These are phyloP conservation scores for Charanyca ferruginea DNA, from an alignment of 2,888 invertebrate species.

Conservation along the genomic window DNA sequence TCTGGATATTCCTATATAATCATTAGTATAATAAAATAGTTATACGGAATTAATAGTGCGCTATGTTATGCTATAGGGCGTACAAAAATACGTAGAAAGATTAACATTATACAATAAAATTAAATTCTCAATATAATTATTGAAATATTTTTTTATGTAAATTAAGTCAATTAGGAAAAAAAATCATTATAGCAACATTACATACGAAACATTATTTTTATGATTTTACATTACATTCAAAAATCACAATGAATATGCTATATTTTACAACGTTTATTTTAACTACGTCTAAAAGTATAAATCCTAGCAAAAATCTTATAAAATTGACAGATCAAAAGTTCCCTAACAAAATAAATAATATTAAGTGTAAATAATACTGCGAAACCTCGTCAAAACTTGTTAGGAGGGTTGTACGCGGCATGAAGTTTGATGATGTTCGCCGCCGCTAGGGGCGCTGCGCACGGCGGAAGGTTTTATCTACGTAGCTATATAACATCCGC, in stretches of 20 bases:
- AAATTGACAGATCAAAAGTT: neutral
- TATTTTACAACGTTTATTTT: neutral
- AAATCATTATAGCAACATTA: neutral
- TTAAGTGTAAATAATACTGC: constrained; percentile 50
- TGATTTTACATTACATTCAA: constrained; percentile 22
- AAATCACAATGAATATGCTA: neutral
- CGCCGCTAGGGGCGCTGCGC: constrained; percentile 86
- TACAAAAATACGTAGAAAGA: too few relatives aligned
- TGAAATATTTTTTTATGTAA: too few relatives aligned
- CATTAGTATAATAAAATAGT: too few relatives aligned
- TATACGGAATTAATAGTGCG: too few relatives aligned
- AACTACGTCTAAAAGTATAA: neutral
- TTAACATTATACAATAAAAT: too few relatives aligned
- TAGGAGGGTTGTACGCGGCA: constrained; percentile 83
- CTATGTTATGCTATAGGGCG: too few relatives aligned
- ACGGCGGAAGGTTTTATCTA: constrained; percentile 91
- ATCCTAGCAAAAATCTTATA: constrained; percentile 49
- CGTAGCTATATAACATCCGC: constrained; percentile 90
- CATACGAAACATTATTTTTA: neutral
- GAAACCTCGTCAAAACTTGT: constrained; percentile 73
- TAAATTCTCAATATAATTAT: too few relatives aligned
- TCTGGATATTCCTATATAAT: too few relatives aligned
- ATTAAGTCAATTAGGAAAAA: too few relatives aligned
- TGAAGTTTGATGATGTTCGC: constrained; percentile 85
- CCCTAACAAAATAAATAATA: constrained; percentile 63